A percentile compares a stretch with the other conserved stretches of the same genome.
phyloP scores from a whole-genome alignment of 2,797 vertebrate species.

The Aeoliscus strigatus region DNA sequence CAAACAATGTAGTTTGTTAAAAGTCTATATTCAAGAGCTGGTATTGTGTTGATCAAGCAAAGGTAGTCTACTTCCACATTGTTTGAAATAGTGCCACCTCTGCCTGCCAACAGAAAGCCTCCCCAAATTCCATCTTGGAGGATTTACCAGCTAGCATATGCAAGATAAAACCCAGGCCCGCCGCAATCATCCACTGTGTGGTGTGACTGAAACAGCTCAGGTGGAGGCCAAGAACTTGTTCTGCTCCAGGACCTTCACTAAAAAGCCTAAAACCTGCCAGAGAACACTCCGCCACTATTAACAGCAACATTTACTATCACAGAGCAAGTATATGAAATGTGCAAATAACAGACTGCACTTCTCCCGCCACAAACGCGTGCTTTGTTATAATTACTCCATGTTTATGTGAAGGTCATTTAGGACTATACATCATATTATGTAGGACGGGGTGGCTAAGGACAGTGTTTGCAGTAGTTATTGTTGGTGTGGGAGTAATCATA shows the following conservation, averaged over 20 bases:
- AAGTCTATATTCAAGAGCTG: neutral
- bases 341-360: slow-evolving; percentile 16
- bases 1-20: too few species aligned
- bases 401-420: slow-evolving; percentile 25
- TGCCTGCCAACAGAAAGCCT: slow-evolving; percentile 42
- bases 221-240: slow-evolving; percentile 24
- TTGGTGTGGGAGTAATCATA: slow-evolving; percentile 51
- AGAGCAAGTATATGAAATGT: slow-evolving; percentile 19
- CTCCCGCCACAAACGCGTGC: neutral
- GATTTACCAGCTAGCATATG: slow-evolving; percentile 40
- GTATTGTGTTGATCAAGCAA: slow-evolving; percentile 16
- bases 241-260: slow-evolving; percentile 33
- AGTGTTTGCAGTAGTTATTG: slow-evolving; percentile 42
- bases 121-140: slow-evolving; percentile 34
- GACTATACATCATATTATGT: slow-evolving; percentile 20
- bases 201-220: slow-evolving; percentile 32
- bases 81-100: slow-evolving; percentile 50
- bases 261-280: slow-evolving; percentile 36
- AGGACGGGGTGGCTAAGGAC: slow-evolving; percentile 23
- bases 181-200: slow-evolving; percentile 32
- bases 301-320: neutral
- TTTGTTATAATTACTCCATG: slow-evolving; percentile 12
- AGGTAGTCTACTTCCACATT: slow-evolving; percentile 18
- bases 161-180: slow-evolving; percentile 25
- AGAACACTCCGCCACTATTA: slow-evolving; percentile 25